Conservation (phyloP, 2,888 invertebrate species). For the Drosophila incognita region DNA sequence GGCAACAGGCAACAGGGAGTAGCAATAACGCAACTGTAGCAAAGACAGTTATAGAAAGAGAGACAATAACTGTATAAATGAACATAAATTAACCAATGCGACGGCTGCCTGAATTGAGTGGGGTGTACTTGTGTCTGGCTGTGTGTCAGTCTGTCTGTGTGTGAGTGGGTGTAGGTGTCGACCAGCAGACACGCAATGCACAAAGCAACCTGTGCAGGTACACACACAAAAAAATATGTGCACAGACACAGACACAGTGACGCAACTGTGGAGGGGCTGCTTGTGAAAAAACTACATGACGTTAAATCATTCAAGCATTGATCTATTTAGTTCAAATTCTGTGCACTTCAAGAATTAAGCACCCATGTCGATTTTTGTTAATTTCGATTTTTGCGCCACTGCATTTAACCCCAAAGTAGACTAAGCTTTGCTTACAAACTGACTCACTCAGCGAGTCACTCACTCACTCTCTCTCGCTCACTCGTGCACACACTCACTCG, state of each 20-base stretch:
- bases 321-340: background rate
- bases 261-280: background rate
- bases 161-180: slow-evolving; percentile 12
- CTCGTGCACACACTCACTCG: background rate
- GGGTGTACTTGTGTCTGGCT: background rate
- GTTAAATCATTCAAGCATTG: background rate
- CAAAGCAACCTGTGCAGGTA: slow-evolving; percentile 21
- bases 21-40: slow-evolving; percentile 25
- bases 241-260: background rate
- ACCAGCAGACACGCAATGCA: slow-evolving; percentile 49
- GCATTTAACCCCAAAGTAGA: background rate
- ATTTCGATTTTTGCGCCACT: background rate
- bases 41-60: slow-evolving; percentile 20
- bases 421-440: background rate
- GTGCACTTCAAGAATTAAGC: background rate
- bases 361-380: background rate
- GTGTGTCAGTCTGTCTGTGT: slow-evolving; percentile 1
- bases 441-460: background rate
- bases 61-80: slow-evolving; percentile 53
- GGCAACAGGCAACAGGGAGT: slow-evolving; percentile 3
- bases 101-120: slow-evolving; percentile 29
- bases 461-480: too few relatives aligned
- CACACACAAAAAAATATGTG: background rate
- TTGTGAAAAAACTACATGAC: background rate
- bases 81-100: slow-evolving; percentile 59